These are phyloP conservation scores for Cyaniris semiargus DNA, from an alignment of 2,888 invertebrate species.

Conservation along the genomic window DNA sequence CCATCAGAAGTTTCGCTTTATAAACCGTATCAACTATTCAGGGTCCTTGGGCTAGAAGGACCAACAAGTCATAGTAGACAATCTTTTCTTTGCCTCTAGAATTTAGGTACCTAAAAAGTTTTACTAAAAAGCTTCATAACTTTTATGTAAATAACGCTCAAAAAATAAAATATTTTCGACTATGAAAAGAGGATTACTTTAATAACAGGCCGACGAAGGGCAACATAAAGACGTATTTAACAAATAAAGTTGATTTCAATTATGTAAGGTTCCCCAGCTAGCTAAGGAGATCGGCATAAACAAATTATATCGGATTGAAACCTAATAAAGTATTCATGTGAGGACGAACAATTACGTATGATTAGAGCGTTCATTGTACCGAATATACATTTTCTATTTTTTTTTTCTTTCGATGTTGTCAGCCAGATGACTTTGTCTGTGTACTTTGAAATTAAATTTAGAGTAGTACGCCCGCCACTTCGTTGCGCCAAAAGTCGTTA, in stretches of 20 bases:
- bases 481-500: too few relatives aligned
- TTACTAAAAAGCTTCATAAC: too few relatives aligned
- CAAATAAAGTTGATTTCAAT: slow-evolving; percentile 5
- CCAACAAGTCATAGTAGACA: too few relatives aligned
- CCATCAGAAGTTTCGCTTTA: too few relatives aligned
- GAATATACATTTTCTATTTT: background rate
- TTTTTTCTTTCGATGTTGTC: background rate
- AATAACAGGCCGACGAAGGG: background rate
- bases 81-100: too few relatives aligned
- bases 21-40: too few relatives aligned
- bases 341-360: slow-evolving; percentile 13
- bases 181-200: background rate
- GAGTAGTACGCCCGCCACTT: background rate
- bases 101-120: too few relatives aligned
- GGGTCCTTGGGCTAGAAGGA: too few relatives aligned
- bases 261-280: background rate
- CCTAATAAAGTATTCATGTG: slow-evolving; percentile 34
- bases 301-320: slow-evolving; percentile 31
- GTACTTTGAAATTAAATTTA: slow-evolving; percentile 10
- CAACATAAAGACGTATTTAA: background rate
- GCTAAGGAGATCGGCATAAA: background rate
- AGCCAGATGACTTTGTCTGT: background rate
- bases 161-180: background rate
- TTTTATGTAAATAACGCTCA: background rate
- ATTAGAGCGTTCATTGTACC: background rate